phyloP scores from a whole-genome alignment of 2,113 vertebrate genomes.

The Bos taurus region DNA sequence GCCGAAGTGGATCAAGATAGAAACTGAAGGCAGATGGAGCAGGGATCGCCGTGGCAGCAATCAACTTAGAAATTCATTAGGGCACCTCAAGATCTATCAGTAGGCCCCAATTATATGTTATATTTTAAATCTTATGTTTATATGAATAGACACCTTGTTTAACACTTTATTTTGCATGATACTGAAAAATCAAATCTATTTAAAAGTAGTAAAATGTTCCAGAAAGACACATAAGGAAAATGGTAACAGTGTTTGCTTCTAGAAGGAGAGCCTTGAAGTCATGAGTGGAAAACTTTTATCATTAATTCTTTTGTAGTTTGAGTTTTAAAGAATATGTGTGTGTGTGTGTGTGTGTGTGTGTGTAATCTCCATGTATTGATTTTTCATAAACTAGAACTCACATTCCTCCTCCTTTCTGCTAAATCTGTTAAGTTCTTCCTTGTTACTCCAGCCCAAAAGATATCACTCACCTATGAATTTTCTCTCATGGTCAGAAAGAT shows the following conservation, averaged over 20 bases:
- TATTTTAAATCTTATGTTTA: conserved; percentile 28
- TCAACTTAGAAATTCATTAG: conserved; percentile 52
- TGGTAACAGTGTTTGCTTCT: not conserved
- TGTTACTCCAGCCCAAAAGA: not conserved
- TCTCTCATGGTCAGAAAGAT: not conserved
- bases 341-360: not conserved
- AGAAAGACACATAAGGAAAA: conserved; percentile 17
- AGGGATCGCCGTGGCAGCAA: conserved; percentile 53
- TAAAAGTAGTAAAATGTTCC: conserved; percentile 10
- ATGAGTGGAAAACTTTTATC: conserved; percentile 18
- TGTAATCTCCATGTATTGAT: not conserved
- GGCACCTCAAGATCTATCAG: conserved; percentile 51
- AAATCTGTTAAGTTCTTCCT: conserved; percentile 21
- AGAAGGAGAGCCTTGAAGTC: not conserved
- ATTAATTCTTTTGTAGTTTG: not conserved
- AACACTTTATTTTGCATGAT: conserved; percentile 29
- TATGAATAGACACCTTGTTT: conserved; percentile 6
- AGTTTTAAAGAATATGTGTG: not conserved
- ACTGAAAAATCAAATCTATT: conserved; percentile 32
- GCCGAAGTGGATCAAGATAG: conserved; percentile 59
- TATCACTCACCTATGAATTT: not conserved
- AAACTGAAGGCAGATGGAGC: conserved; percentile 51
- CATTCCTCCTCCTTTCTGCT: not conserved
- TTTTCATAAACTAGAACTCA: conserved; percentile 18
- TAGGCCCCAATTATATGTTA: conserved; percentile 21